Conservation (phyloP, 2,888 invertebrate species). For the Cheilosia impressa region DNA sequence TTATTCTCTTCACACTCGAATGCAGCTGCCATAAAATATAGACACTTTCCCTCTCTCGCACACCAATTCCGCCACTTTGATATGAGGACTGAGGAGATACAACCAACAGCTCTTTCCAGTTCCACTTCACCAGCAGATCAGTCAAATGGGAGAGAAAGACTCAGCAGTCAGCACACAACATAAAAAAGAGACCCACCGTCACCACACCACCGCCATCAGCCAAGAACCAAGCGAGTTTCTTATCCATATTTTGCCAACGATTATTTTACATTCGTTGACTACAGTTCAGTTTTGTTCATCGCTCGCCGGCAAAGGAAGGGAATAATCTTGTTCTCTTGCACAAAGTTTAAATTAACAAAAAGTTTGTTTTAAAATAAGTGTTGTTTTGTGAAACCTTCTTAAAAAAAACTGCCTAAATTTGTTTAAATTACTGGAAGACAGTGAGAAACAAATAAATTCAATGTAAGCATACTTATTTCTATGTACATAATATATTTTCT, state of each 20-base stretch:
- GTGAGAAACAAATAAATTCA: constrained; percentile 22
- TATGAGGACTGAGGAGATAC: too few species aligned
- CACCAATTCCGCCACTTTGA: constrained; percentile 26
- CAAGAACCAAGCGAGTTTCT: neutral
- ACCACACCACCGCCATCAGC: neutral
- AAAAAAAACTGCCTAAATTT: constrained; percentile 5
- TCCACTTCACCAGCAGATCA: neutral
- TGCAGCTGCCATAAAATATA: constrained; percentile 52
- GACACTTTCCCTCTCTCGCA: constrained; percentile 9
- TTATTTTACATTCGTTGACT: constrained; percentile 47
- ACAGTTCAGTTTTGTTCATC: constrained; percentile 70
- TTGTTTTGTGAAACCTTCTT: constrained; percentile 34
- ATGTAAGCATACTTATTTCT: constrained; percentile 48
- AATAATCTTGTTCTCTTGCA: constrained; percentile 31
- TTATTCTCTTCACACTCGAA: neutral
- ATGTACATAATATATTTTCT: neutral
- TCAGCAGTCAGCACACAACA: neutral
- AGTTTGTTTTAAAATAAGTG: constrained; percentile 30
- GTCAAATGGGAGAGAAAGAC: constrained; percentile 23
- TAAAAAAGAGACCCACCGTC: neutral
- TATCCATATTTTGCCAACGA: constrained; percentile 55
- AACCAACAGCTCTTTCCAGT: too few species aligned
- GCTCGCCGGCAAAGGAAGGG: constrained; percentile 61
- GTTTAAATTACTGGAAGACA: constrained; percentile 25
- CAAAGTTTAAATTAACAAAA: constrained; percentile 35